These are phyloP conservation scores for Lamellibrachia columna DNA, from an alignment of 2,888 invertebrate species.

Conservation along the genomic window DNA sequence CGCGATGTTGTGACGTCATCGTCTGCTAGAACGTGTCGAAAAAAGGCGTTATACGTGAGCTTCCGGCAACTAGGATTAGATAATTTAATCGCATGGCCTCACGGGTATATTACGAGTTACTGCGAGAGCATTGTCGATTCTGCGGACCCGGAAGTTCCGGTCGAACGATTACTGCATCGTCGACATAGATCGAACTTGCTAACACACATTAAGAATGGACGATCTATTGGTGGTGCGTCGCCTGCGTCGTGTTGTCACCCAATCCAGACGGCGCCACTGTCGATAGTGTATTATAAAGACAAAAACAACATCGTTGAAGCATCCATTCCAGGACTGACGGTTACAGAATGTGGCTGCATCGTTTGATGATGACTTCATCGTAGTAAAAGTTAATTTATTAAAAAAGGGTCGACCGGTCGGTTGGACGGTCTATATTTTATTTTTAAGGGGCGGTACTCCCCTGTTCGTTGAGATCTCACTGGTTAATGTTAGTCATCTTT, in stretches of 20 bases:
- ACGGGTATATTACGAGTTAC: not conserved
- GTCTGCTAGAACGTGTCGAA: not conserved
- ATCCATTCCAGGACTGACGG: slow-evolving; percentile 5
- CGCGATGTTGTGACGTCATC: not conserved
- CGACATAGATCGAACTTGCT: not conserved
- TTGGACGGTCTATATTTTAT: not conserved
- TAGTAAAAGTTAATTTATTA: not conserved
- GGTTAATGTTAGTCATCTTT: slow-evolving; percentile 4
- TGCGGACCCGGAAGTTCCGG: not conserved
- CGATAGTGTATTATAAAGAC: not conserved
- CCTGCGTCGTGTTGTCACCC: not conserved
- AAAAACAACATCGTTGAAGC: not conserved
- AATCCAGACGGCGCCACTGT: not conserved
- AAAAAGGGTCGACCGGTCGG: not conserved
- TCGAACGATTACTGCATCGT: not conserved
- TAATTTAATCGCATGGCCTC: not conserved
- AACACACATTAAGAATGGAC: not conserved
- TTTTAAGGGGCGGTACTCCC: not conserved
- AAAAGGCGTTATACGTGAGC: not conserved
- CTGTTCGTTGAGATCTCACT: not conserved
- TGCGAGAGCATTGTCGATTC: not conserved
- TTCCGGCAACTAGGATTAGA: slow-evolving; percentile 6
- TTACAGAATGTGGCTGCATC: not conserved
- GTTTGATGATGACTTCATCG: not conserved
- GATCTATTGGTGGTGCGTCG: not conserved